Percentiles rank a stretch among this genome's conserved stretches.
Evolutionary conservation across 2,113 vertebrate species (phyloP).

Genomic region (Melanerpes formicivorus): DNA sequence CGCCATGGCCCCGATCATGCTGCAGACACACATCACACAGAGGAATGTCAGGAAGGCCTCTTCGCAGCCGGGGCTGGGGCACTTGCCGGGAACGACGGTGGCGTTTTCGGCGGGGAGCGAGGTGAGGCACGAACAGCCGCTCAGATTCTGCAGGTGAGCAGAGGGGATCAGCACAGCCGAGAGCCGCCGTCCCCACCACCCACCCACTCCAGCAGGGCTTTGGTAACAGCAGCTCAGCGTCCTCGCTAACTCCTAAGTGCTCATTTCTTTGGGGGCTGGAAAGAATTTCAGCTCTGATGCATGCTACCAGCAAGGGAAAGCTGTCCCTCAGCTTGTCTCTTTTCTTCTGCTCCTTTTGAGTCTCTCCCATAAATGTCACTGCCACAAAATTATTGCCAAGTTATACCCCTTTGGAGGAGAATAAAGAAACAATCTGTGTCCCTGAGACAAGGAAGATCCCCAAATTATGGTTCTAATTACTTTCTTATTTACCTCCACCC

Average conservation of each 20-base stretch:
- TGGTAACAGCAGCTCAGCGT: not conserved
- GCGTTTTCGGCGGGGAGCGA: conserved; percentile 74
- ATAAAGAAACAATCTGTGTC: conserved; percentile 59
- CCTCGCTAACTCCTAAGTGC: conserved; percentile 41
- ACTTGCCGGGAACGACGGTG: conserved; percentile 89
- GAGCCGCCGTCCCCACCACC: not conserved
- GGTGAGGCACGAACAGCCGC: conserved; percentile 86
- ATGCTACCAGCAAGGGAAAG: not conserved
- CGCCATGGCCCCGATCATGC: conserved; percentile 97
- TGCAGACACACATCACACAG: conserved; percentile 95
- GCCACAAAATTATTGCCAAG: conserved; percentile 17
- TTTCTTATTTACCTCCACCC: conserved; percentile 66
- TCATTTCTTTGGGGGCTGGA: not conserved
- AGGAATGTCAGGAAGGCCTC: conserved; percentile 96
- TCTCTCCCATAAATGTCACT: conserved; percentile 23
- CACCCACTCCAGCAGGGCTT: not conserved
- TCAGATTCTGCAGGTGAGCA: conserved; percentile 86
- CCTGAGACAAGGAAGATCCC: conserved; percentile 45
- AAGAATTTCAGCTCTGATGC: conserved; percentile 20
- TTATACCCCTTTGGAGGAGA: conserved; percentile 27
- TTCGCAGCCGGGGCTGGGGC: conserved; percentile 91
- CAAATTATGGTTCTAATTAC: conserved; percentile 66
- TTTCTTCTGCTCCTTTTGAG: conserved; percentile 40
- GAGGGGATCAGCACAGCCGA: not conserved
- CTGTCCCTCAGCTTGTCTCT: conserved; percentile 25